Percentiles rank a stretch among this genome's conserved stretches.
These are phyloP conservation scores for Oopsacas minuta DNA, from an alignment of 37 sponge, comb jelly and placozoan genomes.

Conservation along the genomic window DNA sequence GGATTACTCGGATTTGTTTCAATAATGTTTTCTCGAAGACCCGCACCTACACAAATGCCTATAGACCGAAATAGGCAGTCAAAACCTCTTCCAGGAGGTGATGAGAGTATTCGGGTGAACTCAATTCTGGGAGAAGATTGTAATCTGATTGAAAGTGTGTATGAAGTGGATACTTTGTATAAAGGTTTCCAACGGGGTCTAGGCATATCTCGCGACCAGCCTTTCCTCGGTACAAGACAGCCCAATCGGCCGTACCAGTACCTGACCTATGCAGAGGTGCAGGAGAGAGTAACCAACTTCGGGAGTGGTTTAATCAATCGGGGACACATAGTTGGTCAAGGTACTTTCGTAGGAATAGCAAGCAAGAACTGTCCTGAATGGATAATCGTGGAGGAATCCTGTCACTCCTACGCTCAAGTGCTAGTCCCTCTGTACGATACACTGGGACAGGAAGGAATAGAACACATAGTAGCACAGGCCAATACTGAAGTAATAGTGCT, in stretches of 20 bases:
- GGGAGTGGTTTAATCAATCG: constrained; percentile 63
- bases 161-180: constrained; percentile 56
- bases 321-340: constrained; percentile 55
- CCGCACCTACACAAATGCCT: neutral
- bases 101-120: neutral
- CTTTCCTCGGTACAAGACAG: neutral
- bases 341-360: constrained; percentile 70
- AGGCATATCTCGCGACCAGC: constrained; percentile 35
- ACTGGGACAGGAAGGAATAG: constrained; percentile 75
- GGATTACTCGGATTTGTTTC: neutral
- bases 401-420: constrained; percentile 58
- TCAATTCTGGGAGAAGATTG: neutral
- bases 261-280: constrained; percentile 30
- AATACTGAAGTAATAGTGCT: neutral
- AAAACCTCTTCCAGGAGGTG: constrained; percentile 12
- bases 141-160: neutral
- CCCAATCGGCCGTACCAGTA: neutral
- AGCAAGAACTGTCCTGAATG: constrained; percentile 60
- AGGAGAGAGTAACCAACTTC: constrained; percentile 45
- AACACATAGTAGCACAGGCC: constrained; percentile 49
- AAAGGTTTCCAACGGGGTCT: constrained; percentile 58
- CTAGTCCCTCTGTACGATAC: constrained; percentile 95
- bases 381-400: constrained; percentile 65
- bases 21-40: neutral
- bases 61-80: neutral